These are phyloP conservation scores for Coelopa pilipes DNA, from an alignment of 2,888 invertebrate species.

Conservation along the genomic window DNA sequence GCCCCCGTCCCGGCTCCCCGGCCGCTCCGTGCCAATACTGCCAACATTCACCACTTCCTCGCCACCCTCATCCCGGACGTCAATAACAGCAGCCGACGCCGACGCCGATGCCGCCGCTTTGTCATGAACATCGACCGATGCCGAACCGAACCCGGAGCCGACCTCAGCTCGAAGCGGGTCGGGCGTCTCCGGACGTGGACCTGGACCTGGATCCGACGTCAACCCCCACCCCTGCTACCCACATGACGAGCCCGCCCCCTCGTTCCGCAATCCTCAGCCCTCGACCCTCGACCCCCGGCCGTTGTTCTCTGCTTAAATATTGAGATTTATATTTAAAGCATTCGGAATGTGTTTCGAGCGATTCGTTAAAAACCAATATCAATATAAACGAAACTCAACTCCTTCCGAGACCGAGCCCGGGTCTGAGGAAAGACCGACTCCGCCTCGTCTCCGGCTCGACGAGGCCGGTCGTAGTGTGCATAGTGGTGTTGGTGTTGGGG, in stretches of 20 bases:
- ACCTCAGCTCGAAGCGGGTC: neutral
- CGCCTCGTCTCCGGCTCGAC: too few species aligned
- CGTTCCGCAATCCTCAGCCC: neutral
- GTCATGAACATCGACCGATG: slow-evolving; percentile 2
- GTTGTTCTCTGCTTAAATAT: slow-evolving; percentile 34
- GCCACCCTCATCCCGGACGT: neutral
- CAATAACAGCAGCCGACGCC: neutral
- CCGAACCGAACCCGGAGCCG: too few species aligned
- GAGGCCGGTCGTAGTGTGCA: too few species aligned
- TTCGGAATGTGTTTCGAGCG: slow-evolving; percentile 35
- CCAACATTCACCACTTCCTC: neutral
- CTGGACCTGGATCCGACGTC: too few species aligned
- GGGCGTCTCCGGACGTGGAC: too few species aligned
- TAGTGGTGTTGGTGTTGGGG: too few species aligned
- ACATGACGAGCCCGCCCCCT: too few species aligned
- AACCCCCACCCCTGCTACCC: neutral
- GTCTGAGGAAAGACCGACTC: too few species aligned
- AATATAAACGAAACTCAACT: slow-evolving; percentile 17
- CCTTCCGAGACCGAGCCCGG: neutral
- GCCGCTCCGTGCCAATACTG: neutral
- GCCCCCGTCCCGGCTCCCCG: neutral
- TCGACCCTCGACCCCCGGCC: neutral
- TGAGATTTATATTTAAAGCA: slow-evolving; percentile 40
- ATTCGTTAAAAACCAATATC: slow-evolving; percentile 29
- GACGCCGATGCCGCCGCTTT: neutral